Conservation (phyloP, 2,888 invertebrate genomes). For the Phytoseiulus persimilis region DNA sequence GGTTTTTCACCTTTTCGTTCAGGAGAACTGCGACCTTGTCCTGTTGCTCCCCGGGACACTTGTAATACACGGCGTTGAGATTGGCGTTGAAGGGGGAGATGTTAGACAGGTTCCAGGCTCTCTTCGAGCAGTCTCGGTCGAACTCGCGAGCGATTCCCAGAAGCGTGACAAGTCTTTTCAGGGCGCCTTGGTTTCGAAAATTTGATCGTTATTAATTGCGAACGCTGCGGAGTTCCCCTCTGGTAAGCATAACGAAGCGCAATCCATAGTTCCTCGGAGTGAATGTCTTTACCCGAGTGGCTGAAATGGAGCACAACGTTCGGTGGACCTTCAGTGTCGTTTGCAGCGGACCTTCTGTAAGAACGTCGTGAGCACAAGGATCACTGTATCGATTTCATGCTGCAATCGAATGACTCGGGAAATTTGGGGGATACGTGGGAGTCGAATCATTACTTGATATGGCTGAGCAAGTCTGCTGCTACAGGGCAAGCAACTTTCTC, state of each 20-base stretch:
- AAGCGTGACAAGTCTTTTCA: background rate
- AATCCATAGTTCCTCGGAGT: background rate
- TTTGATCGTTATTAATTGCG: no score
- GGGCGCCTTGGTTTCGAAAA: background rate
- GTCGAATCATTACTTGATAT: background rate
- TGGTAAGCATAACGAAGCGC: no score
- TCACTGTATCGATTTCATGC: no score
- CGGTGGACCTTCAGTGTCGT: background rate
- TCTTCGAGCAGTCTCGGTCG: background rate
- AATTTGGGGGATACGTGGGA: background rate
- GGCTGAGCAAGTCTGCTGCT: background rate
- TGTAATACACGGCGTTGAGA: background rate
- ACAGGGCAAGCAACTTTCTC: background rate
- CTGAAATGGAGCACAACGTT: background rate
- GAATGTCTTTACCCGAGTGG: background rate
- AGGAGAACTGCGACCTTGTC: background rate
- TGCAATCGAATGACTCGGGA: background rate
- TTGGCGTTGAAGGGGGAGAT: conserved; percentile 7
- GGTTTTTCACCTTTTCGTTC: background rate
- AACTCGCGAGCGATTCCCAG: background rate
- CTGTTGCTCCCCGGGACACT: background rate
- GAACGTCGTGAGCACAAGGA: no score
- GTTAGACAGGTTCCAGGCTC: background rate
- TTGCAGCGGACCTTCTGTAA: background rate
- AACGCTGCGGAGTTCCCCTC: background rate